These are phyloP conservation scores for Folsomia manolachei DNA, from an alignment of 2,888 invertebrate species.

Conservation along the genomic window DNA sequence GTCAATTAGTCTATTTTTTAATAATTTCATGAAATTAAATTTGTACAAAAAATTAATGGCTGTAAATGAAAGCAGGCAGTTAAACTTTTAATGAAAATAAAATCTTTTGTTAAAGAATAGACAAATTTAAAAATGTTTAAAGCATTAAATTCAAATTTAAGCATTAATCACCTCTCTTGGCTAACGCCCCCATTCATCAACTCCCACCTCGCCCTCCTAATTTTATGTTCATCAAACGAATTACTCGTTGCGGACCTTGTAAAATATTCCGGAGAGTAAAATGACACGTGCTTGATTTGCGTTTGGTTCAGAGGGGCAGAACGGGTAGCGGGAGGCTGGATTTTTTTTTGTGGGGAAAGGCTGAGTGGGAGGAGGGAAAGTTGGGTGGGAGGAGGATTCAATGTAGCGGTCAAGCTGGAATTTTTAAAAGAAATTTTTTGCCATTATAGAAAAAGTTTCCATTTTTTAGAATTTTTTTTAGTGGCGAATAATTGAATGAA, in stretches of 20 bases:
- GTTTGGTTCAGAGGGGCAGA: slow-evolving; percentile 45
- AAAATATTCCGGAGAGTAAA: slow-evolving; percentile 54
- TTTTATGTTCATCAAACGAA: slow-evolving; percentile 48
- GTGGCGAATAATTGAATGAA: too few relatives aligned
- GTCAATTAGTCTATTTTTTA: slow-evolving; percentile 55
- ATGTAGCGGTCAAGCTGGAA: neutral
- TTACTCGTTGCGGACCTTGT: slow-evolving; percentile 42
- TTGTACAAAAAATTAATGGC: too few relatives aligned
- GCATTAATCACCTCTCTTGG: slow-evolving; percentile 71
- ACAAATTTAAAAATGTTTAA: too few relatives aligned
- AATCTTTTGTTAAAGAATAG: too few relatives aligned
- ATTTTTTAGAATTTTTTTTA: too few relatives aligned
- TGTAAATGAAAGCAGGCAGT: too few relatives aligned
- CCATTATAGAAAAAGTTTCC: too few relatives aligned
- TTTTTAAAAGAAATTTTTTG: too few relatives aligned
- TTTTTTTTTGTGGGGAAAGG: slow-evolving; percentile 10
- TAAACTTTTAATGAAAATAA: too few relatives aligned
- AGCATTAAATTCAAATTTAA: too few relatives aligned
- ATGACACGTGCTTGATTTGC: slow-evolving; percentile 72
- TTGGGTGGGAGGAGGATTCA: neutral
- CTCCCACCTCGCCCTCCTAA: slow-evolving; percentile 38
- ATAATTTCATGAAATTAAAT: too few relatives aligned
- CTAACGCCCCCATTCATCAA: slow-evolving; percentile 52
- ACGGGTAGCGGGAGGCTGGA: slow-evolving; percentile 39
- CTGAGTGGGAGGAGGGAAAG: neutral